A percentile compares a stretch with the other conserved stretches of the same genome.
Conservation (phyloP, 2,797 vertebrate species). For the Rhadinocentrus ornatus region DNA sequence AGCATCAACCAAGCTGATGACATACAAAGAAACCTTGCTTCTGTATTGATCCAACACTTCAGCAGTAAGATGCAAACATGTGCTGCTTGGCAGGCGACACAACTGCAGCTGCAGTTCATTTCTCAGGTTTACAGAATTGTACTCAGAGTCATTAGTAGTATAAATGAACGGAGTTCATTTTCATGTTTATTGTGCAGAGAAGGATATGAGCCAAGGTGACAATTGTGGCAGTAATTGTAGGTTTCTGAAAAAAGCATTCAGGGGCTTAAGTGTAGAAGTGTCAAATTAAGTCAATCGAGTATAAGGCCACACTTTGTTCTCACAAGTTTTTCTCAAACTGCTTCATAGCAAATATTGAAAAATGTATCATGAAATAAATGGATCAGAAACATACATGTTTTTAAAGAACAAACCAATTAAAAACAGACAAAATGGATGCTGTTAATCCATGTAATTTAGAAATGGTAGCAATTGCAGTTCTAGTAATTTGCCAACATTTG, state of each 20-base stretch:
- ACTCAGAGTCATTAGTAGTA: constrained; percentile 43
- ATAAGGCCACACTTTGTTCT: background rate
- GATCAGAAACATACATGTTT: background rate
- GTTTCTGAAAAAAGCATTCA: constrained; percentile 27
- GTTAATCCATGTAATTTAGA: background rate
- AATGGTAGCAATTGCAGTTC: too few species aligned
- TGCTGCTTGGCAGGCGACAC: constrained; percentile 48
- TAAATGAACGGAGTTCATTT: constrained; percentile 46
- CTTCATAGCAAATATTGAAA: constrained; percentile 3
- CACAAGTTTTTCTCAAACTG: constrained; percentile 10
- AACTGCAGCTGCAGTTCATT: constrained; percentile 68
- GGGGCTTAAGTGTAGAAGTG: constrained; percentile 16
- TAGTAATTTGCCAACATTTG: too few species aligned
- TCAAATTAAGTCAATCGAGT: constrained; percentile 29
- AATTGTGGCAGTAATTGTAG: constrained; percentile 37
- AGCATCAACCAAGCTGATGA: constrained; percentile 70
- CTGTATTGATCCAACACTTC: constrained; percentile 76
- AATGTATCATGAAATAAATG: constrained; percentile 7
- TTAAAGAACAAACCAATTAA: background rate
- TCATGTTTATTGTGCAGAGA: constrained; percentile 34
- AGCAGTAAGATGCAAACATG: constrained; percentile 68
- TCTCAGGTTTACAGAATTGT: constrained; percentile 54
- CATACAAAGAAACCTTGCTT: constrained; percentile 69
- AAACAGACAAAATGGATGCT: background rate
- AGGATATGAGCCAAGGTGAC: constrained; percentile 16